Base-by-base conservation (phyloP, 1,140 invertebrate species). In the Lordiphosa clarofinis region DNA sequence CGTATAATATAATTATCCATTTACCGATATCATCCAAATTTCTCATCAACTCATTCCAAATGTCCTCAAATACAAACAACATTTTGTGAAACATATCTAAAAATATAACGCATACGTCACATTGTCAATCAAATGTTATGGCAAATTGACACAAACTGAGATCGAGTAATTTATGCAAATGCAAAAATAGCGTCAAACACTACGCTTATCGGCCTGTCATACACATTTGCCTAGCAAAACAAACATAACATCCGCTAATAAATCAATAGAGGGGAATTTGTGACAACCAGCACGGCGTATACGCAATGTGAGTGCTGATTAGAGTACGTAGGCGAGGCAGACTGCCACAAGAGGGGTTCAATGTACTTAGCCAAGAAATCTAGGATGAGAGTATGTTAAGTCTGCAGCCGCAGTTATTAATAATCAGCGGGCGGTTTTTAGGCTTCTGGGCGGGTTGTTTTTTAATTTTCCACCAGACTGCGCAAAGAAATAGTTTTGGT, bases 391-490 rank as follows among this genome's bases (percentile, higher is more conserved):
- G 66, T 64, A 56, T 68, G 75, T 72, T 82, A 81, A 75, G 76
- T 75, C 65, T 60, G 46, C 48, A 54, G 55, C 67, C 54, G 64
- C 55, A 67, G 57, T 75, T 82, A 81, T 81, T 82, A 81, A 81
- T 82, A 81, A 81, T 73, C 61, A 63, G 40, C 60, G 50, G 68
- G 48, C 38, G 56, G 33, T 21, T 52, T 50, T 58, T 56, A 56
- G 55, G 49, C 60, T 35, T 11, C 13, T 40, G 54, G 35, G 28
- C 48, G 54, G 36, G 59, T 59, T 59, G 59, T 71, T 84, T 87
- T 87, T 87, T 82, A 87, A 87, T 87, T 87, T 87, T 87, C 76
- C 82, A 87, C 82, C 82, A 87, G 65, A 73, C 63, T 87, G 82
- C 73, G 82, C 82, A 87, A 87, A 87, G 82, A 82, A 87, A 82